These are phyloP conservation scores for Lytechinus pictus DNA, from an alignment of 35 echinoderm and acorn worm species.

Conservation along the genomic window DNA sequence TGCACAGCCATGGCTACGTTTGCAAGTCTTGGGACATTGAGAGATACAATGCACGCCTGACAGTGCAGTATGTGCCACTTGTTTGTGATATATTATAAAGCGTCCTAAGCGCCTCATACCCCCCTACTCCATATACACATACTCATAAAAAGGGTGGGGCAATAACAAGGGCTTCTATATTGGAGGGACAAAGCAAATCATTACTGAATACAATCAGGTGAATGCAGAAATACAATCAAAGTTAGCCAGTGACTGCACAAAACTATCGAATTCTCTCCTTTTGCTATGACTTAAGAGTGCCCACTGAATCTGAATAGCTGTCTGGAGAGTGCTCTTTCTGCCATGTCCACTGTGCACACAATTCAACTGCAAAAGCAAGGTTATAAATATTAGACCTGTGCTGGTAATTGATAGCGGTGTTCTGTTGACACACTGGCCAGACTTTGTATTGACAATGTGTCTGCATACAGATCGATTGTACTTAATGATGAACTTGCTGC, in stretches of 20 bases:
- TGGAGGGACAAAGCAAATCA: not conserved
- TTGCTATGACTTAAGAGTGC: not conserved
- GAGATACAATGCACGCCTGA: not conserved
- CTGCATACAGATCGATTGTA: constrained; percentile 27
- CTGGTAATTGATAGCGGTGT: constrained; percentile 18
- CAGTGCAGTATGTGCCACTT: not conserved
- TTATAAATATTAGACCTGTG: constrained; percentile 19
- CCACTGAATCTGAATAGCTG: not conserved
- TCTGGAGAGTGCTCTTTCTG: not conserved
- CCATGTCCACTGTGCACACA: constrained; percentile 21
- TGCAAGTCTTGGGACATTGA: not conserved
- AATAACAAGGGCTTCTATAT: not conserved
- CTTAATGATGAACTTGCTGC: not conserved
- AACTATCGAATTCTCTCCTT: not conserved
- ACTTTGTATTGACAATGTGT: constrained; percentile 34
- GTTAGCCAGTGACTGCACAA: not conserved
- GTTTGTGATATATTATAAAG: not conserved
- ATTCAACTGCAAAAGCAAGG: not conserved
- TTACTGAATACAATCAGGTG: not conserved
- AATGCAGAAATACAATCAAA: not conserved
- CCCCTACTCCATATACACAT: not conserved
- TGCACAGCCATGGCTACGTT: not conserved
- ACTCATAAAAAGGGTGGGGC: not conserved
- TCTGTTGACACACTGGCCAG: constrained; percentile 36
- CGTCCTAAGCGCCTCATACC: not conserved